phyloP scores from a whole-genome alignment of 92 coral and sea anemone genomes.

The Desmophyllum pertusum region DNA sequence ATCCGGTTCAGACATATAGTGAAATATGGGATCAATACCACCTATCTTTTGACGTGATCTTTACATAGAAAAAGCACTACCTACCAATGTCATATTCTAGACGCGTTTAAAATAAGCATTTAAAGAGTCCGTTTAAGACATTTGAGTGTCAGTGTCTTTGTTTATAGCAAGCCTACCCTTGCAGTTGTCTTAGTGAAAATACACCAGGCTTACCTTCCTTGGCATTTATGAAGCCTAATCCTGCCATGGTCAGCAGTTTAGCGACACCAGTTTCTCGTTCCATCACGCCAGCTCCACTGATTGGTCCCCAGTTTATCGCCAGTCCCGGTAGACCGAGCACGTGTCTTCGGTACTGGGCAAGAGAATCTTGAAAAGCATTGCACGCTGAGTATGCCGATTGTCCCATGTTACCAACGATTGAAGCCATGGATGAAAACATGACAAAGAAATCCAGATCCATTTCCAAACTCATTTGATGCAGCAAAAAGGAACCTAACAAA shows the following conservation, averaged over 20 bases:
- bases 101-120: not conserved
- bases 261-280: conserved; percentile 59
- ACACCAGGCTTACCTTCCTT: conserved; percentile 26
- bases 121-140: not conserved
- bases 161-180: not conserved
- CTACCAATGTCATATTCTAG: not conserved
- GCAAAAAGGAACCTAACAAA: conserved; percentile 67
- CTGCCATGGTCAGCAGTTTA: conserved; percentile 47
- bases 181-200: not conserved
- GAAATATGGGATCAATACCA: not conserved
- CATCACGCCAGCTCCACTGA: conserved; percentile 82
- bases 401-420: conserved; percentile 72
- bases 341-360: conserved; percentile 72
- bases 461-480: conserved; percentile 77
- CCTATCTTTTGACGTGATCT: not conserved
- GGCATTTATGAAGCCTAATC: conserved; percentile 59
- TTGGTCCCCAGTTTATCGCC: conserved; percentile 89
- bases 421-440: conserved; percentile 85
- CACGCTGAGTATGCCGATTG: conserved; percentile 80
- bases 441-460: conserved; percentile 89
- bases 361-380: conserved; percentile 78
- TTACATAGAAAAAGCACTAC: not conserved
- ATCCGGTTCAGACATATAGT: not conserved
- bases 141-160: not conserved
- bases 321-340: conserved; percentile 82